phyloP scores from a whole-genome alignment of 2,888 invertebrate species.

The Microctonus aethiopoides region DNA sequence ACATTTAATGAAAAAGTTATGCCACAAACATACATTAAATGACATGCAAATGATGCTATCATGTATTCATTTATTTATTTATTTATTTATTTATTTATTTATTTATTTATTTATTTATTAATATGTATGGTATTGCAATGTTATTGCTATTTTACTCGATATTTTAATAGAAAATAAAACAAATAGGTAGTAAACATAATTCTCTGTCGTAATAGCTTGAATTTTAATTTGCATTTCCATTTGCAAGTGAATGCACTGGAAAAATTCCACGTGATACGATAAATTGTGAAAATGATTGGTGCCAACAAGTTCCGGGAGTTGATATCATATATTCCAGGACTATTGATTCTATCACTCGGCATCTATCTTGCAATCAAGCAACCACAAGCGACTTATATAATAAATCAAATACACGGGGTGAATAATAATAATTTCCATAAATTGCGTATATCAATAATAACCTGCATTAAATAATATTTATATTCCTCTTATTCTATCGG shows the following conservation, averaged over 20 bases:
- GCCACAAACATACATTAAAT: neutral
- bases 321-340: conserved; percentile 26
- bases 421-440: conserved; percentile 34
- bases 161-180: neutral
- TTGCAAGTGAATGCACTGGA: neutral
- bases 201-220: neutral
- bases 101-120: no score
- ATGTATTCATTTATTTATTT: no score
- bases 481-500: neutral
- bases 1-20: neutral
- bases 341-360: conserved; percentile 26
- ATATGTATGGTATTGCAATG: neutral
- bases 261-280: conserved; percentile 8
- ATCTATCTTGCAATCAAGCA: conserved; percentile 20
- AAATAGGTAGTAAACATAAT: neutral
- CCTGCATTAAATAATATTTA: conserved; percentile 11
- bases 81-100: no score
- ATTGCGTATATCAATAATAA: conserved; percentile 4
- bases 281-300: conserved; percentile 25
- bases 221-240: neutral
- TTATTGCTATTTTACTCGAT: neutral
- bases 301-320: conserved; percentile 18
- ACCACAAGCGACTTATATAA: conserved; percentile 24
- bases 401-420: conserved; percentile 15
- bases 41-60: neutral